Base-by-base conservation (phyloP, 2,888 invertebrate genomes). In the Apodemia hepburni region DNA sequence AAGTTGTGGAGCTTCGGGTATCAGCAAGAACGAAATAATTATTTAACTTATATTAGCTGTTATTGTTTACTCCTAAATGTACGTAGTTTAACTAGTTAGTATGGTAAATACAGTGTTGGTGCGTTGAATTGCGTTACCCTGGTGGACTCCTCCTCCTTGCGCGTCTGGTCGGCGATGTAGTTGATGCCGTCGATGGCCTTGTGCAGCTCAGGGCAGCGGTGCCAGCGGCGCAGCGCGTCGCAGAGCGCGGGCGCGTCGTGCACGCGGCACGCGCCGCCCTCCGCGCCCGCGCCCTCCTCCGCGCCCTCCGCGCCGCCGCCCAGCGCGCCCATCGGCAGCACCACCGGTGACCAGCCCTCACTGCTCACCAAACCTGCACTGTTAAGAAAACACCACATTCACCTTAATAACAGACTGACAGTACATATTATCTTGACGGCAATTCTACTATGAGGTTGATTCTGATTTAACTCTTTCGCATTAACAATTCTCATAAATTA, bases 131-230 rank as follows among this genome's bases (percentile, higher is more conserved):
- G 35, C 35, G 1, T 92, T 82, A 97, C 97, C 93, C 96, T 94
- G 62, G 97, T 97, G 65, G 97, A 97, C 82, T 98, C 97, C 86
- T 98, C 97, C 85, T 97, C 97, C 78, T 97, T 94, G 77, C 96
- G 95, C 64, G 97, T 97, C 85, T 98, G 97, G 85, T 98, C 97
- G 60, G 98, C 98, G 77, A 98, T 98, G 83, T 97, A 98, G 77
- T 96, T 94, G 71, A 98, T 97, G 70, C 97, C 97, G 82, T 97
- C 97, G 84, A 97, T 97, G 75, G 98, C 98, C 85, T 97, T 97
- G 87, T 97, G 96, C 71, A 98, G 94, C 87, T 98, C 98, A 54
- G 97, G 97, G 85, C 97, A 98, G 82, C 95, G 95, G 83, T 97
- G 96, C 97, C 97, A 97, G 75, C 96, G 94, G 72, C 95, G 95